phyloP scores from a whole-genome alignment of 2,113 vertebrate species.

The Bothrops jararaca region DNA sequence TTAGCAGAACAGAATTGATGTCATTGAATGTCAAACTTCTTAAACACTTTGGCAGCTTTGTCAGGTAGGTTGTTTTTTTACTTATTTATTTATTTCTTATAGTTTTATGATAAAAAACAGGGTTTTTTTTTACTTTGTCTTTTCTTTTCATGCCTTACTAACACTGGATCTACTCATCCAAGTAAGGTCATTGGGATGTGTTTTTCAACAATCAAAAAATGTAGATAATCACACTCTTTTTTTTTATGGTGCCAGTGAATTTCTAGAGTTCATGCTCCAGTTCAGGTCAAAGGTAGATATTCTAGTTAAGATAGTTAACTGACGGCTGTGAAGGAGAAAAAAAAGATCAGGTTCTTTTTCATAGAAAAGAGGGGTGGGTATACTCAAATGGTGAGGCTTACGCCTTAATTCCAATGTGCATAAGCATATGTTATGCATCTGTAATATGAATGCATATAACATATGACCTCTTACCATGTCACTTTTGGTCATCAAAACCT shows the following conservation, averaged over 20 bases:
- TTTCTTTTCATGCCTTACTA: no score
- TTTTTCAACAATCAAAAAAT: background rate
- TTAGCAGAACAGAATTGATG: background rate
- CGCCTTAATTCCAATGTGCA: background rate
- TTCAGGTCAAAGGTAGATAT: constrained; percentile 5
- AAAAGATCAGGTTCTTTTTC: background rate
- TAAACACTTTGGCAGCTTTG: background rate
- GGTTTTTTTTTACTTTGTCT: background rate
- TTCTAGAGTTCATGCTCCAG: constrained; percentile 14
- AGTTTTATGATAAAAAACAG: background rate
- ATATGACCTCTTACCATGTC: background rate
- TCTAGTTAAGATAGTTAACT: background rate
- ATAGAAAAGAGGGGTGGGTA: background rate
- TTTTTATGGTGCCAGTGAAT: background rate
- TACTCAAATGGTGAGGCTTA: background rate
- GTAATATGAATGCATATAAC: background rate
- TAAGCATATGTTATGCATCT: background rate
- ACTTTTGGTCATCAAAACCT: background rate
- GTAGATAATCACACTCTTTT: constrained; percentile 1
- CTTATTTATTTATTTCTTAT: background rate
- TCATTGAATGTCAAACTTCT: constrained; percentile 4
- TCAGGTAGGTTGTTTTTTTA: background rate
- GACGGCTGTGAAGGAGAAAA: background rate
- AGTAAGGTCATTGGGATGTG: background rate
- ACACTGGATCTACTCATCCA: background rate